Conservation (phyloP, 2,113 vertebrate species). For the Cnemophilus loriae region DNA sequence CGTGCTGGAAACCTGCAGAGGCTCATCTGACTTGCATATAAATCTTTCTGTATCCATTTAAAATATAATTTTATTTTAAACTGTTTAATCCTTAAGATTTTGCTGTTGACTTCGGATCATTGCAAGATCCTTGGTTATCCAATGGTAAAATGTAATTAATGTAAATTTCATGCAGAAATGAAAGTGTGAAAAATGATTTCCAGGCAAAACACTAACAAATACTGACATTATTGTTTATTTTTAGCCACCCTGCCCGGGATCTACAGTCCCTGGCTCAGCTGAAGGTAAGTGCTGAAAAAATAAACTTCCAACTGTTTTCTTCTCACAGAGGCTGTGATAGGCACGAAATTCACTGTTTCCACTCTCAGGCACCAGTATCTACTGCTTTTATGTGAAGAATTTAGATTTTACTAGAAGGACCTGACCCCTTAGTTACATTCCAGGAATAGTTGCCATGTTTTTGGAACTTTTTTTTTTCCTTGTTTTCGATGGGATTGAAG, state of each 20-base stretch:
- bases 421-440: background rate
- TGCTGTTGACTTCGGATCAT: background rate
- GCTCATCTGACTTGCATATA: background rate
- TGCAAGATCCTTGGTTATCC: background rate
- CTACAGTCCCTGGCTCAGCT: background rate
- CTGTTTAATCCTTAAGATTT: background rate
- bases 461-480: background rate
- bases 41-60: background rate
- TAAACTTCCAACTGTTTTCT: background rate
- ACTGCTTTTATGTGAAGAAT: background rate
- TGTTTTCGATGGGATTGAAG: background rate
- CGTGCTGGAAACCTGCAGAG: background rate
- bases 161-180: background rate
- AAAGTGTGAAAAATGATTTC: background rate
- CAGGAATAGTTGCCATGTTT: background rate
- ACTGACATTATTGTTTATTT: background rate
- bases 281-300: background rate
- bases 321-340: background rate
- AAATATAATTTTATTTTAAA: background rate
- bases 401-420: background rate
- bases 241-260: background rate
- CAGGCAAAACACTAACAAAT: background rate
- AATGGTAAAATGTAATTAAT: background rate
- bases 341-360: background rate
- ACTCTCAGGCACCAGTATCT: background rate